Base-by-base conservation (phyloP, 1,140 invertebrate genomes). In the Microplitis mediator region DNA sequence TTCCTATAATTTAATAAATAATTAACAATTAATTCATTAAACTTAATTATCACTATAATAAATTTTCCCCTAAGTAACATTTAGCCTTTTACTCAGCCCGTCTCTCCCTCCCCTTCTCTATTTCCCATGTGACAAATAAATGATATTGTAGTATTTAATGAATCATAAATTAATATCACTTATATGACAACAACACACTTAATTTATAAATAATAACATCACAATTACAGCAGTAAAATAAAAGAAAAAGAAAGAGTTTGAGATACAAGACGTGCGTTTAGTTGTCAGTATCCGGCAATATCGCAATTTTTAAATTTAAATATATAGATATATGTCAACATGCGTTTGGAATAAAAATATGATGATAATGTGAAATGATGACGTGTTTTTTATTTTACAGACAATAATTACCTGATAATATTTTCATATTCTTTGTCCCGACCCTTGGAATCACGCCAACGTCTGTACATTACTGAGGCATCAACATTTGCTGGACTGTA, bases 381-480 rank as follows among this genome's bases (percentile, higher is more conserved):
- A 50, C 45, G 13, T 6, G 1, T 50, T 36, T 8, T 31, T 54
- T 52, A 72, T 13, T 66, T 23, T n/a, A n/a, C 64, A 68, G 31
- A 61, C 8, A 62, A 31, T 69, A 76, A 76, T 85, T 87, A 97
- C 96, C 95, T 96, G 83, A 99, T 98, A 79, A 99, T 99, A 89
- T 98, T 99, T 89, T 98, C 97, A 89, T 99, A 99, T 88, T 99
- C 98, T 88, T 98, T 98, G 88, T 99, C 97, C 86, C 94, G 94
- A 75, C 97, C 97, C 90, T 98, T 98, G 75, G 97, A 98, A 81
- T 99, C 98, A 80, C 96, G 95, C 96, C 97, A 99, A 85, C 97
- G 93, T 82, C 98, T 92, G 86, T 98, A 99, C 97, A 99, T 99
- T 34, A 99, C 97, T 61, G 97, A 98, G 23, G 98, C 98, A 89